These are phyloP conservation scores for Megalonaias nervosa DNA, from an alignment of 1,140 invertebrate species.

Conservation along the genomic window DNA sequence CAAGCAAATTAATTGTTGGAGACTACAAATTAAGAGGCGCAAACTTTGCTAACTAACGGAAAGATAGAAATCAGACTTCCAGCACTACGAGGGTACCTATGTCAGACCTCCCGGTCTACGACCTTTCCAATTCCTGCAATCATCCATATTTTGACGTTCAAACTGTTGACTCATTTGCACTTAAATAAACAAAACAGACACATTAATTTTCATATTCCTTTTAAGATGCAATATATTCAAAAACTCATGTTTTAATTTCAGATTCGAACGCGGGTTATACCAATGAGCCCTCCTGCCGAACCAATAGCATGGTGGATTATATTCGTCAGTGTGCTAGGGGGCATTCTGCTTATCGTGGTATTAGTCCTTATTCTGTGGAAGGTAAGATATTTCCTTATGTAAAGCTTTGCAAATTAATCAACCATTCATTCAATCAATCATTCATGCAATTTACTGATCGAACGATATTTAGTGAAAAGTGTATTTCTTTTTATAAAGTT, in stretches of 20 bases:
- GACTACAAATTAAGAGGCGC: too few relatives aligned
- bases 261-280: slow-evolving; percentile 15
- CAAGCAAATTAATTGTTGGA: too few relatives aligned
- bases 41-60: too few relatives aligned
- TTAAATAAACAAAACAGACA: too few relatives aligned
- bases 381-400: background rate
- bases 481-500: background rate
- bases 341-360: slow-evolving; percentile 12
- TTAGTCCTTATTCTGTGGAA: slow-evolving; percentile 22
- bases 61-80: too few relatives aligned
- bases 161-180: too few relatives aligned
- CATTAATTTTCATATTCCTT: too few relatives aligned
- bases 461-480: background rate
- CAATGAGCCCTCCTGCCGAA: slow-evolving; percentile 1
- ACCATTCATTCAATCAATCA: background rate
- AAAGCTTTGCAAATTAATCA: background rate
- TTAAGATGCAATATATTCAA: too few relatives aligned
- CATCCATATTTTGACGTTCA: too few relatives aligned
- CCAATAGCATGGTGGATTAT: slow-evolving; percentile 25
- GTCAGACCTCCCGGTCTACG: too few relatives aligned
- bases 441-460: background rate
- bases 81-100: too few relatives aligned
- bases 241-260: background rate
- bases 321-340: slow-evolving; percentile 17
- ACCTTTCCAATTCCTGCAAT: too few relatives aligned